Conservation (phyloP, 2,113 vertebrate species). For the Sapajus apella region DNA sequence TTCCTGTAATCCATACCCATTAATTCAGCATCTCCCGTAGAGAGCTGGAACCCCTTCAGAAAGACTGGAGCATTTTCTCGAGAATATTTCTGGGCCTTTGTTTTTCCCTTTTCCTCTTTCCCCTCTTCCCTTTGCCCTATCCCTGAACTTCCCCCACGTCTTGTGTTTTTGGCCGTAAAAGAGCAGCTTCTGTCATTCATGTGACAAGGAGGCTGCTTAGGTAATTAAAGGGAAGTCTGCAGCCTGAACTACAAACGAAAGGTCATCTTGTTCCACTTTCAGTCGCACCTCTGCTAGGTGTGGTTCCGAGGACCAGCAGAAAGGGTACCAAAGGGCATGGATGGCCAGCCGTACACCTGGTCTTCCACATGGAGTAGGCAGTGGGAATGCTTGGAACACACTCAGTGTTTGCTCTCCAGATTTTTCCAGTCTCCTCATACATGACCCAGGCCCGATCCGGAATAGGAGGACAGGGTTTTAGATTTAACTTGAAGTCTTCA, state of each 20-base stretch:
- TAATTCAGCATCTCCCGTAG: background rate
- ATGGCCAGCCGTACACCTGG: background rate
- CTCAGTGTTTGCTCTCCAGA: background rate
- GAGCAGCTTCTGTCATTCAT: background rate
- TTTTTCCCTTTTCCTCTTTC: background rate
- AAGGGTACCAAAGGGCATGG: rapidly evolving
- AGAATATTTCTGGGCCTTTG: background rate
- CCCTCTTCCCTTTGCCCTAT: background rate
- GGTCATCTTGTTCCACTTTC: background rate
- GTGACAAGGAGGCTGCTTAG: background rate
- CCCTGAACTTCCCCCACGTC: background rate
- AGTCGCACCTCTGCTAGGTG: background rate
- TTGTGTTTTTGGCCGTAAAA: background rate
- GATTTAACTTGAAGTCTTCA: background rate
- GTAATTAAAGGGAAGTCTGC: background rate
- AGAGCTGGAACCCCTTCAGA: background rate
- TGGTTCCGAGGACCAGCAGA: background rate
- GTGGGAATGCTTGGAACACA: background rate
- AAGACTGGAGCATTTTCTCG: background rate
- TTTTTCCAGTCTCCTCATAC: background rate
- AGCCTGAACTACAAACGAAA: background rate
- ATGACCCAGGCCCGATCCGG: background rate
- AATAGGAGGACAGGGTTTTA: background rate
- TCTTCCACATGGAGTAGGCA: background rate
- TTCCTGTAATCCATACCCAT: background rate